phyloP scores from a whole-genome alignment of 2,113 vertebrate species.

The Istiophorus platypterus region DNA sequence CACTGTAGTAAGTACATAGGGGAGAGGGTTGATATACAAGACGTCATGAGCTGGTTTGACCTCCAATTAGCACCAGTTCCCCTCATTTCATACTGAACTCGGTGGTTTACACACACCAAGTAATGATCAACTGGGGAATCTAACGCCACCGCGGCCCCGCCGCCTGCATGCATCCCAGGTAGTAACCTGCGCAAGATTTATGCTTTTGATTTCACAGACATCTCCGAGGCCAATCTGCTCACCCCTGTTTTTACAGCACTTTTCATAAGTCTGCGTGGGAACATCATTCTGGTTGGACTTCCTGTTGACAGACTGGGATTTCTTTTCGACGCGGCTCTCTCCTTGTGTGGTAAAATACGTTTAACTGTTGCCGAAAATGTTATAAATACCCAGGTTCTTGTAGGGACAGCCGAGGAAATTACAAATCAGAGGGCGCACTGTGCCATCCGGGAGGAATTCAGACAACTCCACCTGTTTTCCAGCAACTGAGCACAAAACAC shows the following conservation, averaged over 20 bases:
- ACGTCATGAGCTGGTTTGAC: conserved; percentile 30
- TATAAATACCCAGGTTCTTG: background rate
- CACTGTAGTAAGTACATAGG: too few species aligned
- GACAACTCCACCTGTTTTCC: conserved; percentile 12
- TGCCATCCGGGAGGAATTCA: background rate
- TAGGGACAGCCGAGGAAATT: too few species aligned
- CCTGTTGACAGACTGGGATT: background rate
- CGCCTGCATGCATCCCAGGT: background rate
- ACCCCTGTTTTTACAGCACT: background rate
- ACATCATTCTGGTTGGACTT: background rate
- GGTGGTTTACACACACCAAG: background rate
- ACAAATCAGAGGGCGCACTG: background rate
- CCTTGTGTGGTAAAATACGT: background rate
- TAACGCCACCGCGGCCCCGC: background rate
- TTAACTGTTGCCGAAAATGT: background rate
- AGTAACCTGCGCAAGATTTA: background rate
- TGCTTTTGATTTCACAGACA: background rate
- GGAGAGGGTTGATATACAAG: background rate
- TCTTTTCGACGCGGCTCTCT: too few species aligned
- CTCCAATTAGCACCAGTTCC: conserved; percentile 18
- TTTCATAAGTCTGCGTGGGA: background rate
- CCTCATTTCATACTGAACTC: background rate
- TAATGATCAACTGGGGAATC: background rate
- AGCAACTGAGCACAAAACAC: background rate
- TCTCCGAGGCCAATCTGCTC: background rate